Percentiles rank a stretch among this genome's conserved stretches.
These are phyloP conservation scores for Staurois parvus DNA, from an alignment of 2,797 vertebrate species.

Conservation along the genomic window DNA sequence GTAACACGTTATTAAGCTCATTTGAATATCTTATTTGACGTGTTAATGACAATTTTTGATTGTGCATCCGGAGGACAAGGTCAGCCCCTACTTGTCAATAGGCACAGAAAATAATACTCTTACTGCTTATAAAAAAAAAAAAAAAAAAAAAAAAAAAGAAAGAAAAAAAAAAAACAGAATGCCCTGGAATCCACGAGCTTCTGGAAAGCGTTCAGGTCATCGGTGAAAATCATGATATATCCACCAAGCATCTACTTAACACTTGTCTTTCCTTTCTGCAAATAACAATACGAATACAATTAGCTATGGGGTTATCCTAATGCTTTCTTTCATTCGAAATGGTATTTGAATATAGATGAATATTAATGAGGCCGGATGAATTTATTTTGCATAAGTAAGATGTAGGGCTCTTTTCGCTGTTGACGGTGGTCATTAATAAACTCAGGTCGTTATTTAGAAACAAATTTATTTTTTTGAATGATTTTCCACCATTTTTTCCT, in stretches of 20 bases:
- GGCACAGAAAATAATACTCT: slow-evolving; percentile 26
- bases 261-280: slow-evolving; percentile 71
- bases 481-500: slow-evolving; percentile 58
- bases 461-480: slow-evolving; percentile 69
- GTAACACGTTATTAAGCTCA: slow-evolving; percentile 32
- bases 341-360: slow-evolving; percentile 85
- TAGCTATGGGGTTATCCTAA: slow-evolving; percentile 78
- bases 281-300: slow-evolving; percentile 84
- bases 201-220: slow-evolving; percentile 48
- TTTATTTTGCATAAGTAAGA: slow-evolving; percentile 87
- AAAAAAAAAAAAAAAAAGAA: slow-evolving; percentile 24
- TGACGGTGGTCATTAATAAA: slow-evolving; percentile 76
- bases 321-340: slow-evolving; percentile 86
- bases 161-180: neutral
- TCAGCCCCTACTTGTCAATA: slow-evolving; percentile 61
- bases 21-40: slow-evolving; percentile 28
- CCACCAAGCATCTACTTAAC: slow-evolving; percentile 57
- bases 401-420: slow-evolving; percentile 79
- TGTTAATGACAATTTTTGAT: slow-evolving; percentile 34
- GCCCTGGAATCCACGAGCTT: neutral
- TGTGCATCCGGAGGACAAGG: slow-evolving; percentile 42
- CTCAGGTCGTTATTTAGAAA: slow-evolving; percentile 75
- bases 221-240: slow-evolving; percentile 58
- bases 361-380: slow-evolving; percentile 86
- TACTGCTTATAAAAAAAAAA: neutral